Evolutionary conservation across 2,888 invertebrate genomes (phyloP), one percentile per base, ranked within the genome.

Genomic region (Isoperla grammatica): DNA sequence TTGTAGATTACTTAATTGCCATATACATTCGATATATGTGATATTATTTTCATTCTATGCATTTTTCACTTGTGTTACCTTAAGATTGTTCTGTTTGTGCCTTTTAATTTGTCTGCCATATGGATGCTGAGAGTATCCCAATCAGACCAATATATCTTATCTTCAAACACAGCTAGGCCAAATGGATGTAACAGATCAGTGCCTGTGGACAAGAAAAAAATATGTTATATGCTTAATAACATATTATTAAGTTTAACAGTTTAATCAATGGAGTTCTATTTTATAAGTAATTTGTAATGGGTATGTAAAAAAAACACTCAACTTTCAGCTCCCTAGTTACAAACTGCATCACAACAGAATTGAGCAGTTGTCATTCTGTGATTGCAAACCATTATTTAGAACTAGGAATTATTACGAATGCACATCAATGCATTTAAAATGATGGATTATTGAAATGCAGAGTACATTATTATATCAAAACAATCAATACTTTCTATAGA

Each of bases 141-240:
- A 68, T 93, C 92, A 0, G 90, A 89, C 91, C 92, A 92, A 68
- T 87, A 90, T 1, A 93, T 82, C 67, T 85, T 84, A 61, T 86
- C 84, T 15, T 85, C 87, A 68, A 85, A 86, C 12, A 92, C 80
- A 60, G 89, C 88, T 64, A 93, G 74, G 0, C 91, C 91, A 69
- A 90, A 91, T 0, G 92, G 92, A 77, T 91, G 90, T 0, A 84
- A 84, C 6, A 90, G 72, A 61, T 84, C 81, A 65, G 79, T 76
- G 56, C 79, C 84, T 79, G 29, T 29, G 29, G 29, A 29, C 8
- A 4, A 69, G 67, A 71, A 67, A 48, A 65, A 19, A 23, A 53
- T 9, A 19, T 29, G 29, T 29, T 29, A n/a, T n/a, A n/a, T n/a
- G n/a, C n/a, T n/a, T n/a, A n/a, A n/a, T n/a, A n/a, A n/a, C n/a